Evolutionary conservation across 2,113 vertebrate species (phyloP).

Genomic region (Agapornis roseicollis): DNA sequence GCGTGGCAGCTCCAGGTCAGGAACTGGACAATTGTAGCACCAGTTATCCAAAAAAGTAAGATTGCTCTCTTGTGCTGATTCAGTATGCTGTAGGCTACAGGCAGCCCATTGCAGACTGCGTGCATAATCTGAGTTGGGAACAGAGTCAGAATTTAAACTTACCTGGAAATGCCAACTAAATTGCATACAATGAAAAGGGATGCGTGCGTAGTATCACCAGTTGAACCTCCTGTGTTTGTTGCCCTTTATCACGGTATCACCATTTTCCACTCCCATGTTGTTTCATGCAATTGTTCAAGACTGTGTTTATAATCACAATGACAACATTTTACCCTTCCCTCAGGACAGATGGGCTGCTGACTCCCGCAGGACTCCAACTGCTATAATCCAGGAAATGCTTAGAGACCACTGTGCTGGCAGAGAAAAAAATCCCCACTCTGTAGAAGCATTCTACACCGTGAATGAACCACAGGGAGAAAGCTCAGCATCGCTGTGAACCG

Average conservation of each 20-base stretch:
- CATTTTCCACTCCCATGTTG: neutral
- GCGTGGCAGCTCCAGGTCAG: neutral
- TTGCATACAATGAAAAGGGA: neutral
- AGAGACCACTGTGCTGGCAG: neutral
- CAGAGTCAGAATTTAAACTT: neutral
- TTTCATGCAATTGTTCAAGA: neutral
- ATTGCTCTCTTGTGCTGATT: fast-evolving
- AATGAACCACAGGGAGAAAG: neutral
- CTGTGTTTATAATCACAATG: neutral
- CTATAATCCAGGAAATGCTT: neutral
- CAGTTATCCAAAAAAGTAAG: neutral
- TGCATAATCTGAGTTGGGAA: neutral
- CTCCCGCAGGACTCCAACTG: neutral
- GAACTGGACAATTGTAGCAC: neutral
- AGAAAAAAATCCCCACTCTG: neutral
- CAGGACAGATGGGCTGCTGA: neutral
- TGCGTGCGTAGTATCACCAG: neutral
- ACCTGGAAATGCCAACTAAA: neutral
- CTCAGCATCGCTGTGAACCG: neutral
- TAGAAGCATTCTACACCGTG: neutral
- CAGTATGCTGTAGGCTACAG: neutral
- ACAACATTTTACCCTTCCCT: neutral
- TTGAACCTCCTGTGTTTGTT: neutral
- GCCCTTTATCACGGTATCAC: neutral
- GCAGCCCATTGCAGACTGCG: neutral